phyloP scores from a whole-genome alignment of 2,888 invertebrate species.

The Ochropleura plecta region DNA sequence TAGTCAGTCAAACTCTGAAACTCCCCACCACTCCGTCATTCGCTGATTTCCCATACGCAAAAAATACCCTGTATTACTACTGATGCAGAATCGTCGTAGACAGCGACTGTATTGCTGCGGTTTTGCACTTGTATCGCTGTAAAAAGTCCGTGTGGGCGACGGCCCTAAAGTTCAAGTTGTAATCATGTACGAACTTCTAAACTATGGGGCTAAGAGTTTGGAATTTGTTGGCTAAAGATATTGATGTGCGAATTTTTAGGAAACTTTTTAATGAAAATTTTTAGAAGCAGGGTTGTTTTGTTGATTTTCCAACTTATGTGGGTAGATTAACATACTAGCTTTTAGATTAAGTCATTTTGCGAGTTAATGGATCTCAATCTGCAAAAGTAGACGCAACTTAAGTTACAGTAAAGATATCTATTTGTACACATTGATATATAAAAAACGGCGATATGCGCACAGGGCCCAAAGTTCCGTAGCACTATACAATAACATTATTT shows the following conservation, averaged over 20 bases:
- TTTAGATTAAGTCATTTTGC: neutral
- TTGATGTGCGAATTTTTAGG: conserved; percentile 3
- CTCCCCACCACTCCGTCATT: too few species aligned
- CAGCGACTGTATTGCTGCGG: neutral
- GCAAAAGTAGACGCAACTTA: neutral
- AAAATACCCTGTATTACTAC: too few species aligned
- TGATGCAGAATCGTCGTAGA: neutral
- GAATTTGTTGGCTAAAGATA: neutral
- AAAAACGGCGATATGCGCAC: too few species aligned
- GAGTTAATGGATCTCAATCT: neutral
- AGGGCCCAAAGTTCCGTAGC: too few species aligned
- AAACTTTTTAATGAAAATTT: conserved; percentile 39
- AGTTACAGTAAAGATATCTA: neutral
- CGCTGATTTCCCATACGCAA: too few species aligned
- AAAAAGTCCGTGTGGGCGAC: neutral
- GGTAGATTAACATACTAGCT: neutral
- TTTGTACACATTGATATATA: too few species aligned
- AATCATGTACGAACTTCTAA: conserved; percentile 34
- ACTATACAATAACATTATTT: too few species aligned
- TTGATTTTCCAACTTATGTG: neutral
- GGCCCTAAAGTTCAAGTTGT: conserved; percentile 14
- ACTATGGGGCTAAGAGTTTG: conserved; percentile 16
- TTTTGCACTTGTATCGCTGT: neutral
- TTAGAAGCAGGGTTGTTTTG: neutral
- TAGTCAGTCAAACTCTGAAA: too few species aligned